A percentile compares a stretch with the other conserved stretches of the same genome.
phyloP scores from a whole-genome alignment of 2,797 vertebrate species.

The Hypotaenidia okinawae region DNA sequence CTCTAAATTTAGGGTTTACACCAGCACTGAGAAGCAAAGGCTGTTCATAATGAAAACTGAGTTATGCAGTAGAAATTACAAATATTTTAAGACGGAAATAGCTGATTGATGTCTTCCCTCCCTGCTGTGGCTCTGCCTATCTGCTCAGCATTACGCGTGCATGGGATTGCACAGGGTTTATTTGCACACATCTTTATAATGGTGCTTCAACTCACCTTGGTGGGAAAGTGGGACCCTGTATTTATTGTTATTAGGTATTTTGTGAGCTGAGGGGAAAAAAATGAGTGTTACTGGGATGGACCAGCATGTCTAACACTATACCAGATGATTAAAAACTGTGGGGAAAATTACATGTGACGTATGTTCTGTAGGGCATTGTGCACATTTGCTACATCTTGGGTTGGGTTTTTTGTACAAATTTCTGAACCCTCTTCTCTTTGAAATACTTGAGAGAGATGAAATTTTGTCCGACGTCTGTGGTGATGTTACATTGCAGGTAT shows the following conservation, averaged over 20 bases:
- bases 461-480: not conserved
- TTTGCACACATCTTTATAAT: not conserved
- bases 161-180: not conserved
- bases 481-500: not conserved
- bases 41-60: not conserved
- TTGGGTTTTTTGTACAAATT: not conserved
- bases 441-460: not conserved
- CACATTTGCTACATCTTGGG: not conserved
- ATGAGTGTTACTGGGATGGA: not conserved
- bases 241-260: not conserved
- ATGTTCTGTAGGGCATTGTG: not conserved
- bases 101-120: not conserved
- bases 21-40: not conserved
- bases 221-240: not conserved
- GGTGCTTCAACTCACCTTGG: not conserved
- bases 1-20: not conserved
- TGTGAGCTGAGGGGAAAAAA: not conserved
- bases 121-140: not conserved
- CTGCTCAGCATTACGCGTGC: not conserved
- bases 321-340: not conserved
- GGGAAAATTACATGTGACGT: not conserved
- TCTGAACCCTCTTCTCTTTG: not conserved
- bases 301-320: not conserved
- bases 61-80: not conserved
- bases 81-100: not conserved